phyloP scores from a whole-genome alignment of 1,140 invertebrate species.

The Zaprionus taronus region DNA sequence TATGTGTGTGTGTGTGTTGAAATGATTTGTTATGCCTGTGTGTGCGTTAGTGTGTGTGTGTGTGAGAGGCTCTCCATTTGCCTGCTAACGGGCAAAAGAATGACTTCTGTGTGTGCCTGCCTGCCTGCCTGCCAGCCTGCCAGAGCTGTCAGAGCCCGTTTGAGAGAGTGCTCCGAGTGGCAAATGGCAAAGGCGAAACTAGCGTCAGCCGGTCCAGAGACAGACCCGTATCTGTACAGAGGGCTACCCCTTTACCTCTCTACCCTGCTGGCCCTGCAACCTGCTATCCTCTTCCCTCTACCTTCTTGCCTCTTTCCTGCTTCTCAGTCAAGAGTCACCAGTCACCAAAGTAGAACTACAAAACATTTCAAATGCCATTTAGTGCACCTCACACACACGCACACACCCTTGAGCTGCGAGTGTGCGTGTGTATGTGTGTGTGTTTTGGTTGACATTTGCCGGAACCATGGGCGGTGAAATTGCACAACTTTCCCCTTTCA shows the following conservation, averaged over 20 bases:
- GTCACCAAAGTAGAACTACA: conserved; percentile 50
- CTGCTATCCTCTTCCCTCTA: neutral
- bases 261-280: neutral
- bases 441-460: conserved; percentile 39
- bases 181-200: conserved; percentile 58
- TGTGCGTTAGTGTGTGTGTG: conserved; percentile 18
- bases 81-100: conserved; percentile 16
- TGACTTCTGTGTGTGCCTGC: conserved; percentile 19
- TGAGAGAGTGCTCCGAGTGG: conserved; percentile 35
- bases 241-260: neutral
- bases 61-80: conserved; percentile 21
- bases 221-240: neutral
- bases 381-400: conserved; percentile 47
- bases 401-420: conserved; percentile 13
- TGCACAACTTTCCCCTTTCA: conserved; percentile 60
- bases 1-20: conserved; percentile 28
- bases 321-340: conserved; percentile 27
- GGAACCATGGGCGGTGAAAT: conserved; percentile 53
- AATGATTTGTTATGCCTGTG: conserved; percentile 47
- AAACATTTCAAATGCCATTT: conserved; percentile 63
- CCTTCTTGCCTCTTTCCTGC: neutral
- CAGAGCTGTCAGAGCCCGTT: conserved; percentile 27
- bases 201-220: conserved; percentile 35
- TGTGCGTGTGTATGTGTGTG: conserved; percentile 13
- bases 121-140: conserved; percentile 18